Evolutionary conservation across 2,888 invertebrate genomes (phyloP).

Genomic region (Digitonthophagus gazella): DNA sequence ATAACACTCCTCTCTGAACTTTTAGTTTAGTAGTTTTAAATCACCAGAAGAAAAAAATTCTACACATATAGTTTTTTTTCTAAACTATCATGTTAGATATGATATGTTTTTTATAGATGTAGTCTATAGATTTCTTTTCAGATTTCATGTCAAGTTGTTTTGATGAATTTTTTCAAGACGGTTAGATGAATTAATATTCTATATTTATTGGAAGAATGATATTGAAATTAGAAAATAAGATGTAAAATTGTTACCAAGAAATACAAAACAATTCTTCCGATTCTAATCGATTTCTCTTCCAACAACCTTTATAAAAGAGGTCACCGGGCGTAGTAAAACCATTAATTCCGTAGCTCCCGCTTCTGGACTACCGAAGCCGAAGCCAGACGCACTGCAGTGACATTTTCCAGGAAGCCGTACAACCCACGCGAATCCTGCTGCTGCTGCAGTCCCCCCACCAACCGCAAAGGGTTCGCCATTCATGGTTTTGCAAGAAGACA

Average conservation of each 20-base stretch:
- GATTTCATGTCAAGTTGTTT: no score
- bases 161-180: no score
- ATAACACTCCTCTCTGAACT: neutral
- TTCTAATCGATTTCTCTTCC: neutral
- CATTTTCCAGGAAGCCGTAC: neutral
- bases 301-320: neutral
- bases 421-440: neutral
- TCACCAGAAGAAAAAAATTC: neutral
- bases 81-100: no score
- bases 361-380: neutral
- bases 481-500: neutral
- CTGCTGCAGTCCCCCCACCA: neutral
- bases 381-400: neutral
- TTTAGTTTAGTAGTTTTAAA: no score
- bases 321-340: no score
- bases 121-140: no score
- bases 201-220: no score
- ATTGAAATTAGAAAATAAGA: no score
- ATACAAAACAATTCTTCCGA: neutral
- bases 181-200: no score
- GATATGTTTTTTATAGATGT: no score
- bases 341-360: neutral
- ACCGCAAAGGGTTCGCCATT: neutral
- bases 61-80: no score
- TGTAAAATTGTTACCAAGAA: neutral